Evolutionary conservation across 2,113 vertebrate genomes (phyloP).

Genomic region (Peromyscus leucopus): DNA sequence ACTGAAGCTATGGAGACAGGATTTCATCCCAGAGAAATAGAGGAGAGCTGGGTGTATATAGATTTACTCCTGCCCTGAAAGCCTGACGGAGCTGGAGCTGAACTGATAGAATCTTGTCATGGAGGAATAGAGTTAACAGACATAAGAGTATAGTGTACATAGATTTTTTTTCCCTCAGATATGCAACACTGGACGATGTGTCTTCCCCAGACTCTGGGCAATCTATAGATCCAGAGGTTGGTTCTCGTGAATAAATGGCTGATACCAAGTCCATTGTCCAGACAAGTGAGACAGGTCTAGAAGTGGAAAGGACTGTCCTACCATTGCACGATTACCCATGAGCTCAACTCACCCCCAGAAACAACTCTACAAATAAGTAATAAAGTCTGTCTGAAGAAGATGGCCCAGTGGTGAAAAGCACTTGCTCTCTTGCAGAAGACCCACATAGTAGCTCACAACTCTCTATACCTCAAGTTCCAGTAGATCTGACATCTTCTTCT

Average conservation of each 20-base stretch:
- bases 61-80: no score
- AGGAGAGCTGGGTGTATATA: no score
- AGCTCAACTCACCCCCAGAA: constrained; percentile 55
- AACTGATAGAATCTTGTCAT: no score
- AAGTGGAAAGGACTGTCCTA: constrained; percentile 61
- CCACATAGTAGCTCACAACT: neutral
- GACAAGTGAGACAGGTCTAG: constrained; percentile 75
- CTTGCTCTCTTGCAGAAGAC: neutral
- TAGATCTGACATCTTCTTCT: neutral
- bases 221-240: constrained; percentile 44
- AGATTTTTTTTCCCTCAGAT: no score
- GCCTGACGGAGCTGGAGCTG: no score
- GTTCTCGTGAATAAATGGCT: constrained; percentile 73
- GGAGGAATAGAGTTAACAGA: no score
- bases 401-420: neutral
- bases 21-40: no score
- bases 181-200: no score
- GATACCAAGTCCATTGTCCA: constrained; percentile 72
- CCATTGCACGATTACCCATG: constrained; percentile 55
- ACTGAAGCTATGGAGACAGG: no score
- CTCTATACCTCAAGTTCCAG: neutral
- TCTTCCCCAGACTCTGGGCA: no score
- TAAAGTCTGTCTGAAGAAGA: neutral
- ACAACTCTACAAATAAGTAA: constrained; percentile 60
- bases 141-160: no score